Evolutionary conservation across 2,797 vertebrate genomes (phyloP), one percentile per base, ranked within the genome.

Genomic region (Spinibarbus caldwelli): DNA sequence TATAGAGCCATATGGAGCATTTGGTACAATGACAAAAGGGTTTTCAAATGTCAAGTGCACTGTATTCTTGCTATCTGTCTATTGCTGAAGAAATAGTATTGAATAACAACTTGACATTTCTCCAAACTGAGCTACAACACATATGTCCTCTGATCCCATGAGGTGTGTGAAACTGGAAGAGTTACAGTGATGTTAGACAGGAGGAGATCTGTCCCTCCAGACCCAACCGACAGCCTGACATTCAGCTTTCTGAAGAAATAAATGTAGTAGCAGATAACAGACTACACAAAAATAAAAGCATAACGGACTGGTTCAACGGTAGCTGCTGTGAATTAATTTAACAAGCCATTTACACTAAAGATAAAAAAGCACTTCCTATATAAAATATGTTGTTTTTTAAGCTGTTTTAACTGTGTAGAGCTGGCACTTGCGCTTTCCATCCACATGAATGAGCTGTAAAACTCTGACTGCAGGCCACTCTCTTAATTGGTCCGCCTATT

Each of bases 401-500:
- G 89, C 80, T 71, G 68, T 78, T 92, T 90, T 92, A 86, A 87
- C 45, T 90, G 57, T 84, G 43, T 79, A 85, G 90, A 90, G 88
- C 86, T 89, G 86, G 89, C 87, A 87, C 78, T 84, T 83, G 88
- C 88, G 78, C 87, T 87, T 87, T 89, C 91, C 91, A 79, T 86
- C 89, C 87, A 43, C 76, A 82, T 85, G 78, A 90, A 86, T 85
- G 85, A 90, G 89, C 90, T 88, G 88, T 87, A 87, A 93, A 93
- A 92, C 87, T 77, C 88, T 86, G 90, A 90, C 94, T 92, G 85
- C 87, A 82, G 93, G 93, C 94, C 83, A 84, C 90, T 91, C 90
- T 89, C 92, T 93, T 96, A 96, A 96, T 95, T 96, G 94, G 92
- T 95, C 94, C 94, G 94, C 93, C 92, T 95, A 91, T 93, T 91